These are phyloP conservation scores for Glossophaga mutica DNA, from an alignment of 2,797 vertebrate species.

Conservation along the genomic window DNA sequence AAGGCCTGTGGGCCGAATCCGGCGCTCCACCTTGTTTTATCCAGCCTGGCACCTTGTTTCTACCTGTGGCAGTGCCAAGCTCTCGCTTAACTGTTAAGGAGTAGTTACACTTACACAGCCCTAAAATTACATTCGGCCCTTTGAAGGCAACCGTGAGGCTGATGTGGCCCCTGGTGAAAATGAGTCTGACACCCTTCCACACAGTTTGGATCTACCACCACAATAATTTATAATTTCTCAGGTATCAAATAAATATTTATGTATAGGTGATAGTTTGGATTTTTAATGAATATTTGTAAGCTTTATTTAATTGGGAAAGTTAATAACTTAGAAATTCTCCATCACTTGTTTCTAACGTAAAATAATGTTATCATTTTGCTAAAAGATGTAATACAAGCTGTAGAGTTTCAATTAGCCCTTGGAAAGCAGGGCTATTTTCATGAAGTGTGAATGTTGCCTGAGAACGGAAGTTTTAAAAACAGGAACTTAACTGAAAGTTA, in stretches of 20 bases:
- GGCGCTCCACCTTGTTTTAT: too few species aligned
- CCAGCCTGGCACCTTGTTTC: too few species aligned
- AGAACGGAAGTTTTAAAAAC: slow-evolving; percentile 66
- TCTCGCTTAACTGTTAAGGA: too few species aligned
- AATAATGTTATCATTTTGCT: slow-evolving; percentile 52
- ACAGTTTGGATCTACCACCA: background rate
- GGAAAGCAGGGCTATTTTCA: slow-evolving; percentile 67
- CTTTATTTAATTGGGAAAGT: slow-evolving; percentile 3
- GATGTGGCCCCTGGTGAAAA: too few species aligned
- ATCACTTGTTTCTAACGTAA: slow-evolving; percentile 58
- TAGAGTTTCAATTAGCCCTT: slow-evolving; percentile 49
- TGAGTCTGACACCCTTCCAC: background rate
- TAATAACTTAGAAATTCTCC: slow-evolving; percentile 52
- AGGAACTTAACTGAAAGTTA: slow-evolving; percentile 57
- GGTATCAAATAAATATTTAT: background rate
- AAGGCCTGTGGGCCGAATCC: too few species aligned
- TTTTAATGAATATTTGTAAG: background rate
- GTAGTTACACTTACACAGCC: too few species aligned
- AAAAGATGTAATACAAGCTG: slow-evolving; percentile 50
- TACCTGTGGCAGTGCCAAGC: too few species aligned
- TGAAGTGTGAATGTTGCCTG: slow-evolving; percentile 59
- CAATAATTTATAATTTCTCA: background rate
- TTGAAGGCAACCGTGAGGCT: too few species aligned
- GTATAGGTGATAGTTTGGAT: background rate
- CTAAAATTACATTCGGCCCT: too few species aligned